Evolutionary conservation across 2,888 invertebrate genomes (phyloP).

Genomic region (Muscina levida): DNA sequence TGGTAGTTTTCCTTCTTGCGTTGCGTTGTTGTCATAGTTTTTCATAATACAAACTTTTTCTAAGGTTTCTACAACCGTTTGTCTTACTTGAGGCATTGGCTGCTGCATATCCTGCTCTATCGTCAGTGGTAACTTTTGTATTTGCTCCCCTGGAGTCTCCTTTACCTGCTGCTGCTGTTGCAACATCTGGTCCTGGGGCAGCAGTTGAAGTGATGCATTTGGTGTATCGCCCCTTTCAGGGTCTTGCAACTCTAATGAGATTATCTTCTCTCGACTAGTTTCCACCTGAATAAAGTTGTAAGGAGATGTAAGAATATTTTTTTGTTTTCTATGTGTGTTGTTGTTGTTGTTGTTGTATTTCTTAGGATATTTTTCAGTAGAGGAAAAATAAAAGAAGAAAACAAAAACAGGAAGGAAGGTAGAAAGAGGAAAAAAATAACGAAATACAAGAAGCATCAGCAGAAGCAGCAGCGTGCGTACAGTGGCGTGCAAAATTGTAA

Average conservation of each 20-base stretch:
- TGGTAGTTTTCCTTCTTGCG: constrained; percentile 69
- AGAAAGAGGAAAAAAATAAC: not conserved
- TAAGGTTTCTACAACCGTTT: constrained; percentile 50
- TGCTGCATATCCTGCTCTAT: constrained; percentile 27
- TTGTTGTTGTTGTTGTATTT: not conserved
- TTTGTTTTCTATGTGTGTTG: constrained; percentile 36
- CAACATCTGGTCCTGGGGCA: constrained; percentile 48
- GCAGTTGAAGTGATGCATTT: constrained; percentile 61
- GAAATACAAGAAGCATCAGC: constrained; percentile 22
- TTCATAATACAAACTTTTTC: constrained; percentile 53
- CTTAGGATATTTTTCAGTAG: constrained; percentile 7
- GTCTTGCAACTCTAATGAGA: constrained; percentile 90
- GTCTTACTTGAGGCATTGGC: constrained; percentile 50
- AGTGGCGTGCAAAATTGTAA: constrained; percentile 10
- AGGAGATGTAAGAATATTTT: constrained; percentile 71
- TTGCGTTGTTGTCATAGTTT: constrained; percentile 28
- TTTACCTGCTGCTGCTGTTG: constrained; percentile 21
- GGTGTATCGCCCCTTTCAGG: constrained; percentile 75
- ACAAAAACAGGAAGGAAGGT: too few species aligned
- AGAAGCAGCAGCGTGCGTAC: constrained; percentile 18
- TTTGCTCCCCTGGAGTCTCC: too few species aligned
- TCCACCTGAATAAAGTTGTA: constrained; percentile 84
- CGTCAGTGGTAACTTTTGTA: not conserved
- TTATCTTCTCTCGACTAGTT: constrained; percentile 94
- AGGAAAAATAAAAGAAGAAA: not conserved